These are phyloP conservation scores for Aphyosemion australe DNA, from an alignment of 2,113 vertebrate genomes.

Conservation along the genomic window DNA sequence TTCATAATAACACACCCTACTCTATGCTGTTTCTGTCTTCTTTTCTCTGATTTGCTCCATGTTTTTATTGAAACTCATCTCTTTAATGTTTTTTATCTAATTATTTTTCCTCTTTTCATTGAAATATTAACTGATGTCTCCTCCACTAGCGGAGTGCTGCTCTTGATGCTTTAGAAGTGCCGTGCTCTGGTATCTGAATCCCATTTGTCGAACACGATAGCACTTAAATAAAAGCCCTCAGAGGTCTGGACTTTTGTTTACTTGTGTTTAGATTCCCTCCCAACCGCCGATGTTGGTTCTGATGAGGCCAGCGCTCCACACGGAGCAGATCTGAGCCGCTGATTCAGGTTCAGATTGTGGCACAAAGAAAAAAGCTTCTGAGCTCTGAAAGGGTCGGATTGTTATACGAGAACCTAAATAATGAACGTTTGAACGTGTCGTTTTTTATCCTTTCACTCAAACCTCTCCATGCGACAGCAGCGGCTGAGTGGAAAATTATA, in stretches of 20 bases:
- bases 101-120: constrained; percentile 51
- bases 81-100: constrained; percentile 27
- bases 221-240: constrained; percentile 63
- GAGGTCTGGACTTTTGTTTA: constrained; percentile 46
- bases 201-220: constrained; percentile 74
- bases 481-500: constrained; percentile 22
- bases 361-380: constrained; percentile 17
- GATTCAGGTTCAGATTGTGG: constrained; percentile 30
- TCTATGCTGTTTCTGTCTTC: constrained; percentile 5
- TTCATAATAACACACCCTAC: not conserved
- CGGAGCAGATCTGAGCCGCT: constrained; percentile 40
- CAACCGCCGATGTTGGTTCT: constrained; percentile 38
- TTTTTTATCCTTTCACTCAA: constrained; percentile 12
- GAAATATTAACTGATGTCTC: constrained; percentile 53
- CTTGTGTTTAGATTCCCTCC: constrained; percentile 53
- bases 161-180: constrained; percentile 51
- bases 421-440: constrained; percentile 25
- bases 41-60: not conserved
- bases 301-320: constrained; percentile 37
- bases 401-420: constrained; percentile 14
- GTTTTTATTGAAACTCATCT: not conserved
- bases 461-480: constrained; percentile 10
- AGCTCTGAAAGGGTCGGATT: not conserved
- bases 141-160: constrained; percentile 33
- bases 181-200: constrained; percentile 57